Evolutionary conservation across 2,797 vertebrate species (phyloP).

Genomic region (Propithecus deckenii): DNA sequence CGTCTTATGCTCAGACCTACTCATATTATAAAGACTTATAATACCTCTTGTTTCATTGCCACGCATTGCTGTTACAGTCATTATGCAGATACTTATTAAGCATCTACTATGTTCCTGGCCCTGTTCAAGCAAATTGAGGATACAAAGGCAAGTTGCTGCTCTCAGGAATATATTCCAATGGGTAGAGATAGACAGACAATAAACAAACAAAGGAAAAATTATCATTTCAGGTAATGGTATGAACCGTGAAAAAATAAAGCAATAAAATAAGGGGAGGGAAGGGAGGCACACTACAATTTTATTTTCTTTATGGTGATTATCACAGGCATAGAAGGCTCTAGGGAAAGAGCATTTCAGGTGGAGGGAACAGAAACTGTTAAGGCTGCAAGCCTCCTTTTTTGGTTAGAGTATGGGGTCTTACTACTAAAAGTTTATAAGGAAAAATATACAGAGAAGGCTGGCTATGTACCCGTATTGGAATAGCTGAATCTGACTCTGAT

Average conservation of each 20-base stretch:
- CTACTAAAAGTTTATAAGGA: background rate
- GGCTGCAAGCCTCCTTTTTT: background rate
- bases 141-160: background rate
- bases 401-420: background rate
- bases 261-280: background rate
- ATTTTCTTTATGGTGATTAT: background rate
- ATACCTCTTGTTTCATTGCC: background rate
- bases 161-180: background rate
- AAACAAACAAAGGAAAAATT: background rate
- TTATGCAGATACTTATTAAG: background rate
- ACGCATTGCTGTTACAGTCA: background rate
- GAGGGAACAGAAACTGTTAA: background rate
- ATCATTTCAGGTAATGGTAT: background rate
- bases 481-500: background rate
- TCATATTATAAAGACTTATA: background rate
- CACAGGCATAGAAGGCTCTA: background rate
- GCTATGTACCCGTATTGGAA: background rate
- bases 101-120: background rate
- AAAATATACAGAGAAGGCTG: background rate
- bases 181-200: background rate
- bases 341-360: background rate
- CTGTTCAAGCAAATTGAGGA: background rate
- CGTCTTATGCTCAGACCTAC: background rate
- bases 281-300: background rate
- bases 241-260: conserved; percentile 20